Percentiles rank a stretch among this genome's conserved stretches.
Evolutionary conservation across 2,797 vertebrate genomes (phyloP).

Genomic region (Anabas testudineus): DNA sequence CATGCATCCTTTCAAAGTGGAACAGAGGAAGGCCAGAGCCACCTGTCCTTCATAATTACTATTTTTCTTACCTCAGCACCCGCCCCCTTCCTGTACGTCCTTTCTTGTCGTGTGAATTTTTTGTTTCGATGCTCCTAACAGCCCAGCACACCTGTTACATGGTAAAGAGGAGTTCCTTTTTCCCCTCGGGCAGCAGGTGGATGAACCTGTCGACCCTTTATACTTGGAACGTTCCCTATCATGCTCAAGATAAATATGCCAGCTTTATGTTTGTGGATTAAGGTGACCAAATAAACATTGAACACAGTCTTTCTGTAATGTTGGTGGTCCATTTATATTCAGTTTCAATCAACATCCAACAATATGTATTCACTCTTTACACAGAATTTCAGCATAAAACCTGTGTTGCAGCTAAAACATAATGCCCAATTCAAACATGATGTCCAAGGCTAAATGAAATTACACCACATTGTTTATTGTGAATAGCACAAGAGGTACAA

Average conservation of each 20-base stretch:
- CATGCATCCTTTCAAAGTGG: conserved; percentile 1
- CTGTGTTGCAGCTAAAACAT: background rate
- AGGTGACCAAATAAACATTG: too few species aligned
- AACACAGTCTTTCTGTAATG: too few species aligned
- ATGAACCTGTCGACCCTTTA: conserved; percentile 71
- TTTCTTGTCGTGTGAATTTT: conserved; percentile 44
- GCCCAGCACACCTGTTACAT: conserved; percentile 72
- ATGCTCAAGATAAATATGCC: background rate
- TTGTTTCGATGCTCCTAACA: conserved; percentile 57
- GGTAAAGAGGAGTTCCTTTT: conserved; percentile 23
- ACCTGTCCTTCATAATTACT: conserved; percentile 57
- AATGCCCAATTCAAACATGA: background rate
- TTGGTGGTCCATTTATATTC: too few species aligned
- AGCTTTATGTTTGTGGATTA: conserved; percentile 1
- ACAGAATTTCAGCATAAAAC: conserved; percentile 1
- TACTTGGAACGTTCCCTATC: too few species aligned
- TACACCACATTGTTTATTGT: background rate
- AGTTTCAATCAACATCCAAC: too few species aligned
- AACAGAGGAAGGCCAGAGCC: conserved; percentile 1
- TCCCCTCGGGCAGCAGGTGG: conserved; percentile 76
- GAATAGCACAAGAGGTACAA: conserved; percentile 13
- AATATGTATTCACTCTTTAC: background rate
- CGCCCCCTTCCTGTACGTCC: conserved; percentile 16
- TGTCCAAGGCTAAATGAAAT: background rate
- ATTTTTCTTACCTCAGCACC: conserved; percentile 33